These are phyloP conservation scores for Porites evermanni DNA, from an alignment of 92 coral and sea anemone genomes.

Conservation along the genomic window DNA sequence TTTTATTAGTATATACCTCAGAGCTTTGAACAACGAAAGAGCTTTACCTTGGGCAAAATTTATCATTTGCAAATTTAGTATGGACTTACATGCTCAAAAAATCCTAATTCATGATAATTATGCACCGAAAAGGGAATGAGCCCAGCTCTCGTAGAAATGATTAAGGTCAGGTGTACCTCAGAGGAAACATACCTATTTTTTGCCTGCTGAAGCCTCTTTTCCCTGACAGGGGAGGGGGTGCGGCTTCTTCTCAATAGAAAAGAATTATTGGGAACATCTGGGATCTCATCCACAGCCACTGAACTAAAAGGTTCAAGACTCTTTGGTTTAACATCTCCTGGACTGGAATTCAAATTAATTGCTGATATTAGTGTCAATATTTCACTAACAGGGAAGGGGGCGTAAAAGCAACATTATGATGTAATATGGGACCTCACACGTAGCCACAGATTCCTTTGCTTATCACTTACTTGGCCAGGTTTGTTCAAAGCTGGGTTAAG, in stretches of 20 bases:
- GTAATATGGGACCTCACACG: too few species aligned
- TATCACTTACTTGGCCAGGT: too few species aligned
- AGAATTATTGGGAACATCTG: conserved; percentile 86
- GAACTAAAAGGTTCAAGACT: conserved; percentile 53
- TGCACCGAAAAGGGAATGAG: too few species aligned
- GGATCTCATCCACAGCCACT: conserved; percentile 78
- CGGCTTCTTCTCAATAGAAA: conserved; percentile 94
- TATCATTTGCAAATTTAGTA: too few species aligned
- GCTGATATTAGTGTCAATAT: neutral
- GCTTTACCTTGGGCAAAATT: too few species aligned
- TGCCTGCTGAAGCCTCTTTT: conserved; percentile 61
- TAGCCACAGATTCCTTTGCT: too few species aligned
- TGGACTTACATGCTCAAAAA: too few species aligned
- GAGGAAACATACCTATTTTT: conserved; percentile 18
- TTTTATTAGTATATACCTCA: too few species aligned
- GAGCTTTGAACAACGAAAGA: too few species aligned
- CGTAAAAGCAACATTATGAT: neutral
- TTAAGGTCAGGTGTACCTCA: neutral
- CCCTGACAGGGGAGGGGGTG: conserved; percentile 95
- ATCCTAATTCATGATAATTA: too few species aligned
- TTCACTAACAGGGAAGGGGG: neutral
- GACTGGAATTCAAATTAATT: conserved; percentile 9
- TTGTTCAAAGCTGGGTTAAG: too few species aligned
- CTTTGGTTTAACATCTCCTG: conserved; percentile 32
- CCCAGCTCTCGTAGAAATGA: too few species aligned